Conservation (phyloP, 2,888 invertebrate genomes). For the Alloplasta piceator region DNA sequence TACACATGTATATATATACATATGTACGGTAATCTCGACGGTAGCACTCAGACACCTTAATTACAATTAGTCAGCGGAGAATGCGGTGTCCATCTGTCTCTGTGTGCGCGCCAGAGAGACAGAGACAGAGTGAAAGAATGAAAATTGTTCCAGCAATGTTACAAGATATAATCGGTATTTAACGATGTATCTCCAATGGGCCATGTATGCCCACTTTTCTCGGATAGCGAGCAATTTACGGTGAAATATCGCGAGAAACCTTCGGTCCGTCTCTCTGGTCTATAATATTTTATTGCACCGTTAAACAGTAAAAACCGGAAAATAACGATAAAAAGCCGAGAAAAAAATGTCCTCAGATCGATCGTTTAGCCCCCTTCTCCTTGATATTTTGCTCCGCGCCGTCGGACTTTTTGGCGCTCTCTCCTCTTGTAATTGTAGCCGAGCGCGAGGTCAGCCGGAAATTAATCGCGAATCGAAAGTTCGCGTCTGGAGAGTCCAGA, state of each 20-base stretch:
- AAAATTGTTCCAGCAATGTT: slow-evolving; percentile 8
- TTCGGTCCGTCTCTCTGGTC: slow-evolving; percentile 22
- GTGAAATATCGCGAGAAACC: slow-evolving; percentile 33
- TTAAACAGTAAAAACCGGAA: no score
- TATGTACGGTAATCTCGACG: slow-evolving; percentile 35
- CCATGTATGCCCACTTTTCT: slow-evolving; percentile 30
- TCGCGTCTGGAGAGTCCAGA: neutral
- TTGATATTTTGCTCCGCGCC: slow-evolving; percentile 27
- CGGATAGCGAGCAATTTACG: slow-evolving; percentile 39
- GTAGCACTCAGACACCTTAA: slow-evolving; percentile 49
- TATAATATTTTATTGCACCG: slow-evolving; percentile 42
- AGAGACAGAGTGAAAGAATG: slow-evolving; percentile 16
- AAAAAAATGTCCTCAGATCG: no score
- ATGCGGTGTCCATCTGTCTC: slow-evolving; percentile 38
- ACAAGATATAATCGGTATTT: slow-evolving; percentile 50
- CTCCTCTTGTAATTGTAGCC: slow-evolving; percentile 25
- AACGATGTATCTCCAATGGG: slow-evolving; percentile 51
- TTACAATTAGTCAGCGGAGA: slow-evolving; percentile 56
- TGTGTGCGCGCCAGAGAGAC: neutral
- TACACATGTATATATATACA: neutral
- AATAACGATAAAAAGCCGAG: no score
- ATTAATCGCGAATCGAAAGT: slow-evolving; percentile 26
- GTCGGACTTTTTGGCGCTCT: slow-evolving; percentile 39
- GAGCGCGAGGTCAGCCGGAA: slow-evolving; percentile 45
- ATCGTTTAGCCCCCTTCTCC: no score